These are phyloP conservation scores for Xiphophorus maculatus DNA, from an alignment of 2,113 vertebrate species.

Conservation along the genomic window DNA sequence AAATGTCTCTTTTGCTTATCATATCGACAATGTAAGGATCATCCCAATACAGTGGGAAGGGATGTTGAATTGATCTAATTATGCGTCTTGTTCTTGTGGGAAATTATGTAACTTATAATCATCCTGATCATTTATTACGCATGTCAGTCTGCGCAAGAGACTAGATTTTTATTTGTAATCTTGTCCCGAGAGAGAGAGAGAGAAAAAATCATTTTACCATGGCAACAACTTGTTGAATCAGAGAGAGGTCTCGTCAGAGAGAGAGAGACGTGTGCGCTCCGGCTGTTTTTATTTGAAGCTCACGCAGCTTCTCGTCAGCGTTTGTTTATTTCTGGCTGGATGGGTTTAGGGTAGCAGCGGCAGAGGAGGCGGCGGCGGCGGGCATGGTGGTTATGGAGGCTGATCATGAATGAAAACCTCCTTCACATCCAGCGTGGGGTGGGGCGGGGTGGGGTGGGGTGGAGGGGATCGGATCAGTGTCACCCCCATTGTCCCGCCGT, in stretches of 20 bases:
- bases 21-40: not conserved
- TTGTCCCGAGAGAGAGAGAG: no score
- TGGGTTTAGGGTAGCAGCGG: slow-evolving; percentile 14
- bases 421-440: slow-evolving; percentile 47
- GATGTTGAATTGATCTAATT: no score
- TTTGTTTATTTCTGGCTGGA: slow-evolving; percentile 67
- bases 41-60: not conserved
- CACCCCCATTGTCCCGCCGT: slow-evolving; percentile 83
- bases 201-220: not conserved
- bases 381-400: slow-evolving; percentile 9
- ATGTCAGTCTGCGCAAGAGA: not conserved
- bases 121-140: not conserved
- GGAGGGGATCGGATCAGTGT: slow-evolving; percentile 76
- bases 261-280: slow-evolving; percentile 11
- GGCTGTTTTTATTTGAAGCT: slow-evolving; percentile 30
- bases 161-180: not conserved
- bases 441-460: no score
- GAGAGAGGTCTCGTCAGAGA: slow-evolving; percentile 15
- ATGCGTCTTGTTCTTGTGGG: not conserved
- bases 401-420: slow-evolving; percentile 73
- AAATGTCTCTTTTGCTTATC: not conserved
- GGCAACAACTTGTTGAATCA: slow-evolving; percentile 51
- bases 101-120: not conserved
- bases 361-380: slow-evolving; percentile 3
- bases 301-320: slow-evolving; percentile 45